Percentiles rank a stretch among this genome's conserved stretches.
Evolutionary conservation across 2,113 vertebrate species (phyloP).

Genomic region (Corynorhinus townsendii): DNA sequence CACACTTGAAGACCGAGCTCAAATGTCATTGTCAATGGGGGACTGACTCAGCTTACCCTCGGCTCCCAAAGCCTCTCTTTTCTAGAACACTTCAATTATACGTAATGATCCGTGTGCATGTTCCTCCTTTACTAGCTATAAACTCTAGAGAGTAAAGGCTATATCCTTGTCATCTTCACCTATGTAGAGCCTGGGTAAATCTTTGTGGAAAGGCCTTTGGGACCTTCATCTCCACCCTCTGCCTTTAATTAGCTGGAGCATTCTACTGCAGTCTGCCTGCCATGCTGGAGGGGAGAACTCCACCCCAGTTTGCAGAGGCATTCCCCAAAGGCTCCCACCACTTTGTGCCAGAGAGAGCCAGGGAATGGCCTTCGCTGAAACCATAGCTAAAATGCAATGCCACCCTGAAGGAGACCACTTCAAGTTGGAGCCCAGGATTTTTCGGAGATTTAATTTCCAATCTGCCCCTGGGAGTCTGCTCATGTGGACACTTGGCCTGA

Average conservation of each 20-base stretch:
- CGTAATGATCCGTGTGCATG: background rate
- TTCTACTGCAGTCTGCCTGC: slow-evolving; percentile 50
- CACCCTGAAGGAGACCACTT: background rate
- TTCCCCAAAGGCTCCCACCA: slow-evolving; percentile 75
- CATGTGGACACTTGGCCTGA: background rate
- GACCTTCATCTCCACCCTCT: slow-evolving; percentile 24
- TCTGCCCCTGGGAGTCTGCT: background rate
- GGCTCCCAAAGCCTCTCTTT: background rate
- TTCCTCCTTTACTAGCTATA: background rate
- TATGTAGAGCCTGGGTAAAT: background rate
- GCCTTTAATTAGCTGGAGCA: slow-evolving; percentile 65
- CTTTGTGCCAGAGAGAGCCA: slow-evolving; percentile 61
- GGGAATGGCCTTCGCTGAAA: slow-evolving; percentile 39
- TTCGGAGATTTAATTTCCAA: background rate
- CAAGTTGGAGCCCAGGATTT: slow-evolving; percentile 4
- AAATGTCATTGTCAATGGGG: background rate
- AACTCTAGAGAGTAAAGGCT: background rate
- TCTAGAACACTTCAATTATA: background rate
- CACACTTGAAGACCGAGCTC: background rate
- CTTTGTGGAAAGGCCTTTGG: background rate
- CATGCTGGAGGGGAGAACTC: slow-evolving; percentile 45
- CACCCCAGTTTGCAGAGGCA: slow-evolving; percentile 72
- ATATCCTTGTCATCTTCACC: background rate
- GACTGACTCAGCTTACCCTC: background rate
- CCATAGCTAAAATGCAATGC: background rate